A percentile compares a stretch with the other conserved stretches of the same genome.
These are phyloP conservation scores for Cacoxenus indagator DNA, from an alignment of 2,888 invertebrate genomes.

Conservation along the genomic window DNA sequence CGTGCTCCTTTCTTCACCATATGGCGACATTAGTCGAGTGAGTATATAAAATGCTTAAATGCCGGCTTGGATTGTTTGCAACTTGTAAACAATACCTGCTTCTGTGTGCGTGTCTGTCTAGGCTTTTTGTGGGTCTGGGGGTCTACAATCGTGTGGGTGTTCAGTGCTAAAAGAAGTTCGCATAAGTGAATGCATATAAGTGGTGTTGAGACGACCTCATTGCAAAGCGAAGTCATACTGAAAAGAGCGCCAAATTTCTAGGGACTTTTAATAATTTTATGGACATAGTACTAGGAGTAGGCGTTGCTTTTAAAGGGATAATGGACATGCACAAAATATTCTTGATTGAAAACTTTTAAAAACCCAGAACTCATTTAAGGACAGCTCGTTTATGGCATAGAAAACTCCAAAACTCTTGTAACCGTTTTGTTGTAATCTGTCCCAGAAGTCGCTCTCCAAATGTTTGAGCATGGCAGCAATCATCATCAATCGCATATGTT, in stretches of 20 bases:
- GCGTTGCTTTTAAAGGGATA: no score
- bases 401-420: no score
- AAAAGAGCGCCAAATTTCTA: conserved; percentile 2
- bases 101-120: conserved; percentile 19
- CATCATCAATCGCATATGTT: no score
- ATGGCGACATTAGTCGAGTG: no score
- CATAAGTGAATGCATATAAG: no score
- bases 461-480: no score
- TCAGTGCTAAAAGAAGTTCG: neutral
- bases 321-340: no score
- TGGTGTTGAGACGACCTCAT: conserved; percentile 56
- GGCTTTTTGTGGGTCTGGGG: conserved; percentile 2
- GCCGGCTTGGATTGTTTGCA: conserved; percentile 44
- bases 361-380: no score
- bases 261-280: conserved; percentile 2
- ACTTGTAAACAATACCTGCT: conserved; percentile 57
- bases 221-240: conserved; percentile 22
- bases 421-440: no score
- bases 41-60: conserved; percentile 49
- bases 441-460: no score
- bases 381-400: no score
- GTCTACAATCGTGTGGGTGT: conserved; percentile 26
- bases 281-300: neutral
- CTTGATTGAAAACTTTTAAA: no score
- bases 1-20: conserved; percentile 22